Evolutionary conservation across 1,140 invertebrate genomes (phyloP), one percentile per base, ranked within the genome.

Genomic region (Alviniconcha marisindica): DNA sequence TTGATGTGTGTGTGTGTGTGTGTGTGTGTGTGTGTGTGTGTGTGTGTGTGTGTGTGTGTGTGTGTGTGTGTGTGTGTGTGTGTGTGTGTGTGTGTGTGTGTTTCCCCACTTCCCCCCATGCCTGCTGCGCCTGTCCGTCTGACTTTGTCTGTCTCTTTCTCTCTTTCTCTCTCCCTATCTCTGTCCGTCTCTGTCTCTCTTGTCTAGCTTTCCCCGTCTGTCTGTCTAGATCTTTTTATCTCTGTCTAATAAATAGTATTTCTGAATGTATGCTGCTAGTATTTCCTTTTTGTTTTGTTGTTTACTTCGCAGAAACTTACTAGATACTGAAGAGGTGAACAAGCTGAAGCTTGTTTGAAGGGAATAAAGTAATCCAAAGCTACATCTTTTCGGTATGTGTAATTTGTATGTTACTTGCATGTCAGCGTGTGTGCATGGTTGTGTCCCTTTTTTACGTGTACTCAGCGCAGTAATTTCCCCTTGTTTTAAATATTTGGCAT

Each of bases 241-340:
- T n/a, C n/a, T n/a, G n/a, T n/a, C n/a, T n/a, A n/a, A n/a, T n/a
- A n/a, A n/a, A n/a, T n/a, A n/a, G n/a, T n/a, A n/a, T n/a, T n/a
- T n/a, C n/a, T n/a, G n/a, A n/a, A n/a, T n/a, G n/a, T n/a, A n/a
- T n/a, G n/a, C n/a, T n/a, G n/a, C n/a, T n/a, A n/a, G n/a, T n/a
- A n/a, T n/a, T n/a, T n/a, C n/a, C n/a, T n/a, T n/a, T n/a, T n/a
- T n/a, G n/a, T n/a, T n/a, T n/a, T n/a, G n/a, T n/a, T n/a, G n/a
- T n/a, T n/a, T n/a, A n/a, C n/a, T n/a, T n/a, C n/a, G n/a, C 60
- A 89, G 88, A 81, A 83, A 82, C 48, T 78, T 89, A 14, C 54
- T 89, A n/a, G 82, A 84, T 48, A 63, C 42, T 44, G 81, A 86
- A 28, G 88, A 89, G 63, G 77, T 86, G 28, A 18, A 63, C 18